Evolutionary conservation across 2,888 invertebrate genomes (phyloP).

Genomic region (Nycteola revayana): DNA sequence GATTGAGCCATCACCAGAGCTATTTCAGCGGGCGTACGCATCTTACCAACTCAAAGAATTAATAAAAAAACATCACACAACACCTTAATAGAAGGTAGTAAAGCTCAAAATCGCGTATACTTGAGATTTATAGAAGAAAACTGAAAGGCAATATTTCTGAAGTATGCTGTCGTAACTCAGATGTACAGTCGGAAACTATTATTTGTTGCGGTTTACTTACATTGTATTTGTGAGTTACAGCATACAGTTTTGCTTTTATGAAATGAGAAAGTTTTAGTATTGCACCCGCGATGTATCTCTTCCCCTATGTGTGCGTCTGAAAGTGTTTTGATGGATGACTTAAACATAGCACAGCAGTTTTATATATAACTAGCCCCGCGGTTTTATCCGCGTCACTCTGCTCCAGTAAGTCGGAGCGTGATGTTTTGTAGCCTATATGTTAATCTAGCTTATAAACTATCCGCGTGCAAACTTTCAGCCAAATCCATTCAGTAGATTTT

Average conservation of each 20-base stretch:
- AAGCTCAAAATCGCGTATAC: not conserved
- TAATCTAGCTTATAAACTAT: too few species aligned
- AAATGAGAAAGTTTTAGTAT: conserved; percentile 49
- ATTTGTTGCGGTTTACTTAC: conserved; percentile 73
- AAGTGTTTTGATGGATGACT: conserved; percentile 15
- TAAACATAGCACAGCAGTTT: not conserved
- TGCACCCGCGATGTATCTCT: conserved; percentile 40
- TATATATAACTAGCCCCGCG: too few species aligned
- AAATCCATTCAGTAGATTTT: too few species aligned
- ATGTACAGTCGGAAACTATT: conserved; percentile 71
- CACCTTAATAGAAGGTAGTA: conserved; percentile 1
- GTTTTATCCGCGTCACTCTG: too few species aligned
- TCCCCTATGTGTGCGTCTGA: conserved; percentile 20
- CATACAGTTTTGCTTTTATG: conserved; percentile 59
- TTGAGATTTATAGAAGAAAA: not conserved
- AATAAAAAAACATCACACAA: not conserved
- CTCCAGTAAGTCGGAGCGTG: too few species aligned
- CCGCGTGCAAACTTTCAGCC: too few species aligned
- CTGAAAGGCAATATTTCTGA: conserved; percentile 40
- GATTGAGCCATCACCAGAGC: conserved; percentile 74
- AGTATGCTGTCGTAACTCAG: conserved; percentile 72
- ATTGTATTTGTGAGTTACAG: conserved; percentile 65
- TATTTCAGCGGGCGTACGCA: conserved; percentile 63
- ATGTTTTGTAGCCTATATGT: too few species aligned
- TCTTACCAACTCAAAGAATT: conserved; percentile 29